Conservation (phyloP, 2,113 vertebrate genomes). For the Kryptolebias marmoratus region DNA sequence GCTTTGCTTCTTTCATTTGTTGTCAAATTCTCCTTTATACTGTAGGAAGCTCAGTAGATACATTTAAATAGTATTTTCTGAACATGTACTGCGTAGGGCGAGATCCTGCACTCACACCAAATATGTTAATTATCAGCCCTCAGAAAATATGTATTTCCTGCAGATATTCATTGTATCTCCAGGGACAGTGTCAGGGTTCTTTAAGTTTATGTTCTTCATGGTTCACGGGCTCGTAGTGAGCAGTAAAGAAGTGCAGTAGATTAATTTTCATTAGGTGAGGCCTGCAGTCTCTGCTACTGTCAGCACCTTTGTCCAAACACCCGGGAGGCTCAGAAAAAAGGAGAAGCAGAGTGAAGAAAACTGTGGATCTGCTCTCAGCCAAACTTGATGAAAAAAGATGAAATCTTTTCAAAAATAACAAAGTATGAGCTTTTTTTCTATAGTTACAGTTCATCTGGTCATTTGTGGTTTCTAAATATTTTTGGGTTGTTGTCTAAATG, state of each 20-base stretch:
- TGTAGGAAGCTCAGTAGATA: background rate
- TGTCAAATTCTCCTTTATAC: too few relatives aligned
- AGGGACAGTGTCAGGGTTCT: conserved; percentile 2
- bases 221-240: conserved; percentile 17
- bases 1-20: background rate
- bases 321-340: conserved; percentile 20
- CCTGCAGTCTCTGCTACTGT: conserved; percentile 60
- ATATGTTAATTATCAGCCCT: background rate
- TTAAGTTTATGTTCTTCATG: conserved; percentile 16
- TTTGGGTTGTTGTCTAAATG: background rate
- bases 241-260: conserved; percentile 27
- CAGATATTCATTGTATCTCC: background rate
- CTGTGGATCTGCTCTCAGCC: background rate
- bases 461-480: background rate
- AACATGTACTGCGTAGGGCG: background rate
- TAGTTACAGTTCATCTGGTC: background rate
- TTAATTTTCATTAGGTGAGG: conserved; percentile 53
- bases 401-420: too few relatives aligned
- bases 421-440: too few relatives aligned
- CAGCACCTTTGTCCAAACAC: conserved; percentile 44
- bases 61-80: background rate
- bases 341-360: conserved; percentile 1
- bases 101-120: background rate
- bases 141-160: background rate
- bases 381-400: conserved; percentile 1